Evolutionary conservation across 1,140 invertebrate species (phyloP).

Genomic region (Saxidomus purpurata): DNA sequence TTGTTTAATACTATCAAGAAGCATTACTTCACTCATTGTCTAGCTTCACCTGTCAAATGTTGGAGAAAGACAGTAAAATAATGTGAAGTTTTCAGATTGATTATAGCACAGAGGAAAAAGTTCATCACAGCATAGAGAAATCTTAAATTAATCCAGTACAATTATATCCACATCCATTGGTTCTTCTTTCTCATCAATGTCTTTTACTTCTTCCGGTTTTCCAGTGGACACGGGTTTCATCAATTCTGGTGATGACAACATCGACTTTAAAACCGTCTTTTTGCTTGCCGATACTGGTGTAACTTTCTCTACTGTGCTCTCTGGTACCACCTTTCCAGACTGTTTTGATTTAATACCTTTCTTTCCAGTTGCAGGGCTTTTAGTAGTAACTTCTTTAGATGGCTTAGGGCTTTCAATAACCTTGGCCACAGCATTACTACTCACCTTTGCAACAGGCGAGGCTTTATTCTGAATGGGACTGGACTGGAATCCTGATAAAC

Average conservation of each 20-base stretch:
- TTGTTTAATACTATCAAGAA: no score
- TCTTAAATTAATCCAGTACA: slow-evolving; percentile 39
- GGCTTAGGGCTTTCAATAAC: not conserved
- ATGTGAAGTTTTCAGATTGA: no score
- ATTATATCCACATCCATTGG: slow-evolving; percentile 56
- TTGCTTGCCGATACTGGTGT: not conserved
- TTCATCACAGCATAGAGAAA: not conserved
- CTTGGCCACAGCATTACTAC: not conserved
- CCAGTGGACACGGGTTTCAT: not conserved
- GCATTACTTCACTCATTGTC: no score
- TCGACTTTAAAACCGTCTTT: not conserved
- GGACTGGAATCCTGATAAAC: not conserved
- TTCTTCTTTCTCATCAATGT: not conserved
- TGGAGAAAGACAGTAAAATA: no score
- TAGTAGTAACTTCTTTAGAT: not conserved
- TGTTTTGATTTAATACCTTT: not conserved
- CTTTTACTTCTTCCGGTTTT: not conserved
- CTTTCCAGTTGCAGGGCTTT: not conserved
- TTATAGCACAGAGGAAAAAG: no score
- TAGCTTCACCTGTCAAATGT: no score
- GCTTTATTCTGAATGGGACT: not conserved
- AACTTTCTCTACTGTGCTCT: not conserved
- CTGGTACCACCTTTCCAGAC: not conserved
- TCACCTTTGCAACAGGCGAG: not conserved
- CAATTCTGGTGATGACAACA: slow-evolving; percentile 39